Conservation (phyloP, 1,140 invertebrate genomes). For the Drosophila dunni region DNA sequence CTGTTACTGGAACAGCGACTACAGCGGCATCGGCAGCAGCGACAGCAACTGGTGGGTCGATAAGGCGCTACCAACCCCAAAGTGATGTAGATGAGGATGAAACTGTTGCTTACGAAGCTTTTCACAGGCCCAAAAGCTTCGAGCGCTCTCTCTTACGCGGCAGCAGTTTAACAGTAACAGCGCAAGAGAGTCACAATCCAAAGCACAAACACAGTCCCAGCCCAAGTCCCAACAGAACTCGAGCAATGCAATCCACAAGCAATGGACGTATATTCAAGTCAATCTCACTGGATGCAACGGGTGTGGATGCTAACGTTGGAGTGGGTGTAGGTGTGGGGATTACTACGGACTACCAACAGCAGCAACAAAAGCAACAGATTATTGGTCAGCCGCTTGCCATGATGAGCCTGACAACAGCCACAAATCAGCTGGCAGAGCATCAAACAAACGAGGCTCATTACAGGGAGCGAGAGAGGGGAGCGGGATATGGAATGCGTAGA, state of each 20-base stretch:
- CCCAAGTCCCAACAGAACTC: slow-evolving; percentile 30
- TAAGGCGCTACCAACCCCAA: slow-evolving; percentile 54
- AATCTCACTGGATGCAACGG: slow-evolving; percentile 55
- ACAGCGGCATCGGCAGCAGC: slow-evolving; percentile 23
- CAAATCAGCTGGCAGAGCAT: slow-evolving; percentile 63
- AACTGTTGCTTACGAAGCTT: slow-evolving; percentile 84
- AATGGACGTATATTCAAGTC: slow-evolving; percentile 60
- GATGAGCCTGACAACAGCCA: slow-evolving; percentile 39
- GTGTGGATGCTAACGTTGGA: not conserved
- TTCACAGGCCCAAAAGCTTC: slow-evolving; percentile 76
- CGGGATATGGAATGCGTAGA: slow-evolving; percentile 15
- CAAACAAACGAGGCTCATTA: slow-evolving; percentile 61
- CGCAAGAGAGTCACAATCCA: slow-evolving; percentile 60
- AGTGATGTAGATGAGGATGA: slow-evolving; percentile 63
- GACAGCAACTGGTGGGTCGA: slow-evolving; percentile 67
- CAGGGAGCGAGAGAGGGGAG: slow-evolving; percentile 26
- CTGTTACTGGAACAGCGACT: slow-evolving; percentile 60
- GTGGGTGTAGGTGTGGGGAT: not conserved
- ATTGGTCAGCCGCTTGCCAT: slow-evolving; percentile 41
- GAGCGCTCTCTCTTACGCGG: slow-evolving; percentile 67
- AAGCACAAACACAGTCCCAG: slow-evolving; percentile 47
- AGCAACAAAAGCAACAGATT: slow-evolving; percentile 50
- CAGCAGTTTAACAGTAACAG: slow-evolving; percentile 72
- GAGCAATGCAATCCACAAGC: slow-evolving; percentile 58
- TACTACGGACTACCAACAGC: slow-evolving; percentile 19